Percentiles rank a stretch among this genome's conserved stretches.
Evolutionary conservation across 2,888 invertebrate species (phyloP).

Genomic region (Sesia apiformis): DNA sequence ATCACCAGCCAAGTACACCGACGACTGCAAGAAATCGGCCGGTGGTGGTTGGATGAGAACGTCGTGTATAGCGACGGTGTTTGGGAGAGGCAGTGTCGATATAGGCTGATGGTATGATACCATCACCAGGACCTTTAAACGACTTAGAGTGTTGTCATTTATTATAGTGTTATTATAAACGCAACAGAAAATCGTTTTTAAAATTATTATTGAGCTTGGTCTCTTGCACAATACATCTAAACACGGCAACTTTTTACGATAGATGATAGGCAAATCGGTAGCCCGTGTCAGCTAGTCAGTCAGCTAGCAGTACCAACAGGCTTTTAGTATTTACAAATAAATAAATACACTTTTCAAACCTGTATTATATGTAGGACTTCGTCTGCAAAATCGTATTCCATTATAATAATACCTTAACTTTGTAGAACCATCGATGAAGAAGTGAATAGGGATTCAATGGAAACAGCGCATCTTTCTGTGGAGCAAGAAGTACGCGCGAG

Average conservation of each 20-base stretch:
- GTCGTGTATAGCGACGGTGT: no score
- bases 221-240: no score
- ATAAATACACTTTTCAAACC: background rate
- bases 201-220: no score
- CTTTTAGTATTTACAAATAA: background rate
- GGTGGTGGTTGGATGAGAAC: no score
- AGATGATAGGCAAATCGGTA: background rate
- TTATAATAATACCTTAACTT: background rate
- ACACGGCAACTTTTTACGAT: background rate
- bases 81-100: no score
- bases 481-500: constrained; percentile 38
- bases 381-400: background rate
- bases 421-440: constrained; percentile 20
- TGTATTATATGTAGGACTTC: background rate
- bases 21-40: no score
- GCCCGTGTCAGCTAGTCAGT: background rate
- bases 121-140: no score
- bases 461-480: constrained; percentile 34
- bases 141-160: no score
- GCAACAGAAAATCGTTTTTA: no score
- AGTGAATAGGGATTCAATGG: constrained; percentile 39
- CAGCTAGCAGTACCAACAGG: background rate
- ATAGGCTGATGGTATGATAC: no score
- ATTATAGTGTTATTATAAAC: no score
- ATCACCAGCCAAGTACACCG: no score